phyloP scores from a whole-genome alignment of 2,888 invertebrate species.

The Volucella bombylans region DNA sequence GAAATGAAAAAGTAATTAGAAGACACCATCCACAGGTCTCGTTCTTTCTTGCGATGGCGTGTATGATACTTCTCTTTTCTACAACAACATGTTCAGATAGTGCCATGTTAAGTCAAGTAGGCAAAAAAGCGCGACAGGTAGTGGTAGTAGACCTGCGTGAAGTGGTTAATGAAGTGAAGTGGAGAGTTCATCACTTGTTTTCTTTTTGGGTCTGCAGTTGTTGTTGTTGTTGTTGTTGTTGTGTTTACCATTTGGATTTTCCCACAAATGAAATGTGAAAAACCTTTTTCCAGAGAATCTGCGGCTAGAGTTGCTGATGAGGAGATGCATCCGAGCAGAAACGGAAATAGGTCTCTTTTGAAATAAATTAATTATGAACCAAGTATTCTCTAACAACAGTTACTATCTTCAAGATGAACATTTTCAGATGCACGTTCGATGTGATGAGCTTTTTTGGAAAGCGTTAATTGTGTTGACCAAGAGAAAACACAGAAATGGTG shows the following conservation, averaged over 20 bases:
- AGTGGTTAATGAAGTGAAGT: conserved; percentile 19
- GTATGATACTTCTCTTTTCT: conserved; percentile 26
- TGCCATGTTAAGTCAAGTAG: conserved; percentile 20
- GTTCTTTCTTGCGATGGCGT: conserved; percentile 36
- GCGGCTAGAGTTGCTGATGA: background rate
- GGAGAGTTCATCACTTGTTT: conserved; percentile 33
- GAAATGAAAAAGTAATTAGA: conserved; percentile 14
- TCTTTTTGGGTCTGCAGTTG: conserved; percentile 14
- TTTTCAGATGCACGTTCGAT: too few relatives aligned
- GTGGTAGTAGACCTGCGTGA: conserved; percentile 34
- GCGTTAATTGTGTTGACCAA: too few relatives aligned
- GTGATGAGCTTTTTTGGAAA: too few relatives aligned
- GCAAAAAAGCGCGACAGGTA: conserved; percentile 60
- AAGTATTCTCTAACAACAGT: too few relatives aligned
- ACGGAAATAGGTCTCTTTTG: too few relatives aligned
- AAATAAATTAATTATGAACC: too few relatives aligned
- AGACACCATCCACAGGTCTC: conserved; percentile 26
- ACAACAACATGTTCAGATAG: conserved; percentile 17
- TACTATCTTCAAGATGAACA: too few relatives aligned
- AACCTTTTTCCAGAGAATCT: background rate
- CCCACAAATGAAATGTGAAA: background rate
- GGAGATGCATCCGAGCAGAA: background rate
- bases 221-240: too few relatives aligned
- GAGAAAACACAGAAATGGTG: too few relatives aligned
- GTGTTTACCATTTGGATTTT: conserved; percentile 51